These are phyloP conservation scores for Macrostomum lignano DNA, from an alignment of 1,140 invertebrate genomes.

Conservation along the genomic window DNA sequence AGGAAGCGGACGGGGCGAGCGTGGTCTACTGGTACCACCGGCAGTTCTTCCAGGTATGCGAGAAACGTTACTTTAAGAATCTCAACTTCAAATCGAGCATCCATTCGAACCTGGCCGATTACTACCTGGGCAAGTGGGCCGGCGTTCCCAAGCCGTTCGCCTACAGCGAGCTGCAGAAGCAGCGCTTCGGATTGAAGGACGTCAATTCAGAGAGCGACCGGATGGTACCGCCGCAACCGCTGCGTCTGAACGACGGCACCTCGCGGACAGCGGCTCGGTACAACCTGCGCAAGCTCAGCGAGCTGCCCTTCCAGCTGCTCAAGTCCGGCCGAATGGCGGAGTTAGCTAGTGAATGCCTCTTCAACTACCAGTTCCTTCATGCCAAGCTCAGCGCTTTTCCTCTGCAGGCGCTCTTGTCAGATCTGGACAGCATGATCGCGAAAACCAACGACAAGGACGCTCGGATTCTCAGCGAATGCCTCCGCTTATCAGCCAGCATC, in stretches of 20 bases:
- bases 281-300: constrained; percentile 32
- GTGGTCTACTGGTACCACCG: constrained; percentile 84
- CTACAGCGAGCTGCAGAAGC: constrained; percentile 74
- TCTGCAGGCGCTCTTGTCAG: constrained; percentile 55
- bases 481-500: constrained; percentile 39
- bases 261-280: constrained; percentile 28
- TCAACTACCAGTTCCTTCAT: constrained; percentile 88
- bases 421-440: constrained; percentile 57
- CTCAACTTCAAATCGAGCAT: constrained; percentile 80
- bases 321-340: constrained; percentile 62
- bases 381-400: constrained; percentile 78
- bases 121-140: constrained; percentile 71
- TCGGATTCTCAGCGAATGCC: constrained; percentile 71
- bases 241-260: constrained; percentile 63
- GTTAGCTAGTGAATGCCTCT: constrained; percentile 65
- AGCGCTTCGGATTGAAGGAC: constrained; percentile 39
- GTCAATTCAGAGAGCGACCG: constrained; percentile 70
- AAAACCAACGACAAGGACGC: too few relatives aligned
- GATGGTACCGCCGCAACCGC: constrained; percentile 71
- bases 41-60: constrained; percentile 31
- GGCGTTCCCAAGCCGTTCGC: constrained; percentile 74
- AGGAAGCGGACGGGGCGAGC: constrained; percentile 79
- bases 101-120: constrained; percentile 85
- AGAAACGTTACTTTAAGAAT: constrained; percentile 81
- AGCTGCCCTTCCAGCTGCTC: constrained; percentile 71